A percentile compares a stretch with the other conserved stretches of the same genome.
phyloP scores from a whole-genome alignment of 2,888 invertebrate genomes.

The Oxystoma pomonae region DNA sequence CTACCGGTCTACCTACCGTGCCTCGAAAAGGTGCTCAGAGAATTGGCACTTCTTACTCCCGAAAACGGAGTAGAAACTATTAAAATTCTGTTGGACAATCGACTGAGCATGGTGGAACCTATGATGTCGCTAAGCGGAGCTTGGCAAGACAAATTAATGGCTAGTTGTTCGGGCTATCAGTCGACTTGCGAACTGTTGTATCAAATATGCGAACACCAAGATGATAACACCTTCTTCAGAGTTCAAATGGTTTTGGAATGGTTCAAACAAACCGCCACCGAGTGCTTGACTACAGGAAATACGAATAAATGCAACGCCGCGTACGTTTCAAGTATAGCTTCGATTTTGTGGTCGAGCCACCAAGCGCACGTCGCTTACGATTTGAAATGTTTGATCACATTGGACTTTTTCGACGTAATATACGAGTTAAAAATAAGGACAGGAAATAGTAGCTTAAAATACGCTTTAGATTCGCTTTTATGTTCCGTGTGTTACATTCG shows the following conservation, averaged over 20 bases:
- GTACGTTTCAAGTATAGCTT: slow-evolving; percentile 74
- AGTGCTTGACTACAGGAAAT: slow-evolving; percentile 44
- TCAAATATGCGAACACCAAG: slow-evolving; percentile 65
- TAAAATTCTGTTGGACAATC: slow-evolving; percentile 56
- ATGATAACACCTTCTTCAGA: slow-evolving; percentile 56
- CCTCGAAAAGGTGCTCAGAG: slow-evolving; percentile 65
- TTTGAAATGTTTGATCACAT: slow-evolving; percentile 64
- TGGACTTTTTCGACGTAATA: slow-evolving; percentile 71
- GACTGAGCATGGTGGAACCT: slow-evolving; percentile 45
- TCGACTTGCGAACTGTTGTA: slow-evolving; percentile 78
- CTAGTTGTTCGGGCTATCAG: slow-evolving; percentile 48
- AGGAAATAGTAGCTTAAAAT: slow-evolving; percentile 69
- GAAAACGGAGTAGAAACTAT: slow-evolving; percentile 58
- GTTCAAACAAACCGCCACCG: slow-evolving; percentile 59
- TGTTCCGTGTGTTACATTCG: slow-evolving; percentile 84
- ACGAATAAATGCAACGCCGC: slow-evolving; percentile 49
- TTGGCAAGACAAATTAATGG: slow-evolving; percentile 39
- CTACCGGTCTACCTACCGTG: slow-evolving; percentile 59
- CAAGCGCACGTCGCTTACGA: slow-evolving; percentile 59
- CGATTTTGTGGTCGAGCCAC: slow-evolving; percentile 72
- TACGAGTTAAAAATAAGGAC: slow-evolving; percentile 74
- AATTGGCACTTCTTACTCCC: slow-evolving; percentile 62
- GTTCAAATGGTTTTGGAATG: slow-evolving; percentile 68
- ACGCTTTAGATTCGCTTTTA: slow-evolving; percentile 78
- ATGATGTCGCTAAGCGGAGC: slow-evolving; percentile 37